These are phyloP conservation scores for Tadarida brasiliensis DNA, from an alignment of 2,797 vertebrate genomes.

Conservation along the genomic window DNA sequence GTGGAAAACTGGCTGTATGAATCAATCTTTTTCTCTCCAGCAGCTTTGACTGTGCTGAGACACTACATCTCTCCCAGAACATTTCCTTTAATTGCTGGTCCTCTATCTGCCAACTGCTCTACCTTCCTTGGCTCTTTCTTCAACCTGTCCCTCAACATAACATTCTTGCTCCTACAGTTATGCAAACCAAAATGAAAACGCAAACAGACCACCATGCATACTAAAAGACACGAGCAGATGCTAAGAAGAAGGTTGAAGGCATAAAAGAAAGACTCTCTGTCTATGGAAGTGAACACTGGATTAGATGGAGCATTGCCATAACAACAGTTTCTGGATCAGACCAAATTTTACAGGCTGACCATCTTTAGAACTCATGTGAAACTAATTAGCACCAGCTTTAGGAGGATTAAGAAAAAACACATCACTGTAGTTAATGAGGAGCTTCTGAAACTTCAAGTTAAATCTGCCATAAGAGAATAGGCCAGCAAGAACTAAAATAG, in stretches of 20 bases:
- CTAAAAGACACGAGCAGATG: neutral
- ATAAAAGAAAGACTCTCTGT: neutral
- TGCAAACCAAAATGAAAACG: neutral
- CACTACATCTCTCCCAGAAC: neutral
- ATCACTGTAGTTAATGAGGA: conserved; percentile 47
- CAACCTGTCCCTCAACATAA: neutral
- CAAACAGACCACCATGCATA: neutral
- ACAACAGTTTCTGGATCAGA: conserved; percentile 54
- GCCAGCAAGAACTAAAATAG: conserved; percentile 18
- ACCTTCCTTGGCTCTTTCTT: neutral
- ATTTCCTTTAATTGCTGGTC: neutral
- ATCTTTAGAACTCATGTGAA: conserved; percentile 63
- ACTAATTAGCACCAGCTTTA: conserved; percentile 61
- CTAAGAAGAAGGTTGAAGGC: neutral
- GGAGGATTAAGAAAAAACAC: conserved; percentile 45
- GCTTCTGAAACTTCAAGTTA: conserved; percentile 37
- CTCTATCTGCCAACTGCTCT: neutral
- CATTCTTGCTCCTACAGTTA: neutral
- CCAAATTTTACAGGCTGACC: conserved; percentile 44
- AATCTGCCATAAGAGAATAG: conserved; percentile 23
- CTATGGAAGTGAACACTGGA: neutral
- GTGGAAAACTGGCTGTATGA: neutral
- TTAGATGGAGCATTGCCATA: neutral
- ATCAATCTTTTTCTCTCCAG: neutral
- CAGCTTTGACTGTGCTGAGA: neutral